Percentiles rank a stretch among this genome's conserved stretches.
Conservation (phyloP, 1,140 invertebrate genomes). For the Apocrypta bakeri region DNA sequence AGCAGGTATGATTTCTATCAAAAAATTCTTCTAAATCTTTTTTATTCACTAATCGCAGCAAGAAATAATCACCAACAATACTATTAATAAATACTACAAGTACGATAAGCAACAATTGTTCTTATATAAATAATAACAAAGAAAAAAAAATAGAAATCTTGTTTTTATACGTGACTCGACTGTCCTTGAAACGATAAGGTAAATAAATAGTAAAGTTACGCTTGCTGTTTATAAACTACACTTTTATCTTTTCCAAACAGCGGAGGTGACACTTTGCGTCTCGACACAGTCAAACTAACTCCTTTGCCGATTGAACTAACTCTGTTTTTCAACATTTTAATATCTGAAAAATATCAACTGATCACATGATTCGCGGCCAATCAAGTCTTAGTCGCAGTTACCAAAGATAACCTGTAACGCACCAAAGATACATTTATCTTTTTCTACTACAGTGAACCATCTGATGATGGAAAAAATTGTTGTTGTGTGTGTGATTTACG, state of each 20-base stretch:
- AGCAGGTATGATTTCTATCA: slow-evolving; percentile 24
- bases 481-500: too few species aligned
- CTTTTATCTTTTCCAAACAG: neutral
- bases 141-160: neutral
- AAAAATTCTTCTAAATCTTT: neutral
- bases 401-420: neutral
- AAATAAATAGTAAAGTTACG: neutral
- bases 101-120: neutral
- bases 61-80: neutral
- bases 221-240: neutral
- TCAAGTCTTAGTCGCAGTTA: neutral
- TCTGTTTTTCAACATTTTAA: neutral
- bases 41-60: neutral
- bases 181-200: neutral
- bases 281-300: neutral
- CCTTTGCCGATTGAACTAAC: neutral
- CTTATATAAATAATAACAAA: neutral
- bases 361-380: neutral
- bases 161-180: neutral
- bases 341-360: neutral
- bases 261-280: neutral
- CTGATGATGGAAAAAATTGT: too few species aligned
- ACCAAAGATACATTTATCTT: neutral
- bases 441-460: too few species aligned
- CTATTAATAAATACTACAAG: neutral